These are phyloP conservation scores for Tenthredo distinguenda DNA, from an alignment of 2,888 invertebrate genomes.

Conservation along the genomic window DNA sequence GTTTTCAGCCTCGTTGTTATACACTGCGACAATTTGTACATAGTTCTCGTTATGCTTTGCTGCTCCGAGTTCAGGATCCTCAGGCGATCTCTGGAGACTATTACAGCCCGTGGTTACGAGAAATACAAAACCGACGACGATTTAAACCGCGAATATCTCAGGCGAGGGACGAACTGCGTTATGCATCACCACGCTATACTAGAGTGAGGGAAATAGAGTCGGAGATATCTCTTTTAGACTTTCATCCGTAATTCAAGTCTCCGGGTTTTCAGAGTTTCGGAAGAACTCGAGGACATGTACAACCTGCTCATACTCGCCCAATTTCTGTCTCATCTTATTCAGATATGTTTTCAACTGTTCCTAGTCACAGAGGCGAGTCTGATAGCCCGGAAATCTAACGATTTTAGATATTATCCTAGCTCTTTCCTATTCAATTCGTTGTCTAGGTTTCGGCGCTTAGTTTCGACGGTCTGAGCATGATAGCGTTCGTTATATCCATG, in stretches of 20 bases:
- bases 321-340: conserved; percentile 15
- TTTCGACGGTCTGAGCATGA: conserved; percentile 36
- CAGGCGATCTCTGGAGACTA: background rate
- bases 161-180: conserved; percentile 14
- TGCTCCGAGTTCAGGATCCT: conserved; percentile 27
- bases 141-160: background rate
- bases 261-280: conserved; percentile 11
- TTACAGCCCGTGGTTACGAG: background rate
- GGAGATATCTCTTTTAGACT: too few species aligned
- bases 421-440: background rate
- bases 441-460: background rate
- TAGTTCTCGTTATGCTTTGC: background rate
- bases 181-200: conserved; percentile 41
- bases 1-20: conserved; percentile 9
- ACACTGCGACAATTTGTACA: conserved; percentile 40
- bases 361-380: conserved; percentile 31
- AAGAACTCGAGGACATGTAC: conserved; percentile 17
- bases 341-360: conserved; percentile 41
- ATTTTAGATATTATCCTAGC: background rate
- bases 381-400: background rate
- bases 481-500: conserved; percentile 11
- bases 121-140: background rate
- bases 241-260: too few species aligned
- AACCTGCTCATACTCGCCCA: conserved; percentile 29
- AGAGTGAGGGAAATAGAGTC: conserved; percentile 10